Evolutionary conservation across 2,888 invertebrate genomes (phyloP), one percentile per base, ranked within the genome.

Genomic region (Atethmia centrago): DNA sequence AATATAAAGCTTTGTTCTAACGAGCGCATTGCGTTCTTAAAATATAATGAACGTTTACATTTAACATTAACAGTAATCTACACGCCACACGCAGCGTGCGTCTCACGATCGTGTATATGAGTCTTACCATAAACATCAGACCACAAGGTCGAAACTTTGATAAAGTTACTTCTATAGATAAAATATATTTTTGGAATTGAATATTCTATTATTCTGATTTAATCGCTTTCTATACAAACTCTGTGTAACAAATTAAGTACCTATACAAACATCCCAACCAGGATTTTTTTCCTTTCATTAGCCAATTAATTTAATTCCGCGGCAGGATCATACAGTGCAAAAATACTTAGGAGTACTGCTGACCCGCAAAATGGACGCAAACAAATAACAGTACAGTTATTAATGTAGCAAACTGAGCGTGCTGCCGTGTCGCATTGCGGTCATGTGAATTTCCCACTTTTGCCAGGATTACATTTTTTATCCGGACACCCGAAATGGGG

Each of bases 381-480:
- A 82, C 80, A 82, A 80, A 77, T 72, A 84, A 75, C 76, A 74
- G 79, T 78, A 82, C 79, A 84, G 86, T 87, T 88, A 89, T 88
- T 88, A 88, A 88, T 86, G 85, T 80, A 77, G 81, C 74, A 53
- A 81, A 87, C 82, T 82, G 86, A 85, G 83, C 84, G 77, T 77
- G 66, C 74, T 66, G 40, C 82, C 71, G 80, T 88, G 91, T 90
- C 91, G 91, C 91, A 91, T 82, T 91, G 91, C 91, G 90, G 91
- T 86, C 85, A 85, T 79, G 84, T 86, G 85, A 82, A 82, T 83
- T 84, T 79, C 70, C 83, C 85, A 87, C 85, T 88, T 87, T 87
- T 83, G 77, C 70, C 55, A 74, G 85, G 86, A 86, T 88, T 88
- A 89, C 82, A 77, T 84, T 83, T 89, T 90, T 88, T 88, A 86